A percentile compares a stretch with the other conserved stretches of the same genome.
These are phyloP conservation scores for Eulemur albifrons DNA, from an alignment of 2,797 vertebrate genomes.

Conservation along the genomic window DNA sequence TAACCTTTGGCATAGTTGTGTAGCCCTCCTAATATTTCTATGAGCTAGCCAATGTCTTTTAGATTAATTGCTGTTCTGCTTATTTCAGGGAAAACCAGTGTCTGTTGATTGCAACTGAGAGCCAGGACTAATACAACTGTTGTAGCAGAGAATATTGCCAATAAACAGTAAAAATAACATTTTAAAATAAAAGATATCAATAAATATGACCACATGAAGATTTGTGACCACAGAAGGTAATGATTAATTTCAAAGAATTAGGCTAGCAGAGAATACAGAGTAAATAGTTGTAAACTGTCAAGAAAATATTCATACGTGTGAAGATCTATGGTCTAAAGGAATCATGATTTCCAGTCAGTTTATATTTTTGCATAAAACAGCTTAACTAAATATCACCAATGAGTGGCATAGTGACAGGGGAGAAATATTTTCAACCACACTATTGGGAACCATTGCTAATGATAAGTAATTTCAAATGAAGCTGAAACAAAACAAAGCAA, in stretches of 20 bases:
- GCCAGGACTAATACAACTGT: background rate
- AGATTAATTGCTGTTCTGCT: background rate
- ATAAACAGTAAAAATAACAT: background rate
- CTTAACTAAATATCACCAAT: background rate
- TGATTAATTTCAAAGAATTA: background rate
- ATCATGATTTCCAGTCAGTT: background rate
- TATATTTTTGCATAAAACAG: background rate
- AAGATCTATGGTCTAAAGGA: background rate
- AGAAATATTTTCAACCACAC: conserved; percentile 6
- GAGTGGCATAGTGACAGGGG: background rate
- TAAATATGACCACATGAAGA: background rate
- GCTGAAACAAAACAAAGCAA: background rate
- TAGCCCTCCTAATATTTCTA: background rate
- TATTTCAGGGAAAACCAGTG: background rate
- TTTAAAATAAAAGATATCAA: background rate
- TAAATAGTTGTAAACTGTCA: background rate
- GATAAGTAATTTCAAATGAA: conserved; percentile 3
- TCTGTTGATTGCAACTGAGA: background rate
- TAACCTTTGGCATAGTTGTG: background rate
- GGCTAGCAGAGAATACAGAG: background rate
- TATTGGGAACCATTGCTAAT: background rate
- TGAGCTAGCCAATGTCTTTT: background rate
- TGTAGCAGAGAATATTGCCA: background rate
- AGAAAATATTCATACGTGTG: background rate
- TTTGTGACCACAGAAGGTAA: background rate